Base-by-base conservation (phyloP, 2,888 invertebrate species). In the Cyclophora albipunctata region DNA sequence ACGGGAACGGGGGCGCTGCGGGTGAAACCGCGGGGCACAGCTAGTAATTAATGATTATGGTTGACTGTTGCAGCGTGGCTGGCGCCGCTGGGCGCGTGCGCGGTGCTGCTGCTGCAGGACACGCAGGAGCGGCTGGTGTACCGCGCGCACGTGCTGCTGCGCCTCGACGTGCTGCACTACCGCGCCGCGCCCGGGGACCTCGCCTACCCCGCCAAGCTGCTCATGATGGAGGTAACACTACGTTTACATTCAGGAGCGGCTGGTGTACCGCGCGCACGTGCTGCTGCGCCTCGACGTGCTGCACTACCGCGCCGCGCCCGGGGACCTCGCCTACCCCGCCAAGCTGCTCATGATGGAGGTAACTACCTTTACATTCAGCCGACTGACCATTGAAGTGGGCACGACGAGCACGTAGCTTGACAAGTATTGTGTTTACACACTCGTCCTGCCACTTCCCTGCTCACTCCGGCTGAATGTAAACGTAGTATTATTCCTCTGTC, bases 261-360 rank as follows among this genome's bases (percentile, higher is more conserved):
- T 99, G 42, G 98, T 98, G 41, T 99, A 98, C 82, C 92, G 99
- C 46, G 96, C 98, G 0, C 96, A 98, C 87, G 92, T 98, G 62
- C 99, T 98, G 79, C 92, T 99, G 55, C 93, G 96, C 49, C 93
- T 95, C 1, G 99, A 99, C 81, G 96, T 99, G 62, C 88, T 95
- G 53, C 91, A 92, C 62, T 96, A 96, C 76, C 92, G 94, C 56
- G 96, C 99, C 0, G 97, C 97, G 6, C 92, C 95, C 3, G 99
- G 99, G 0, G 99, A 99, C 88, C 90, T 99, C 55, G 98, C 98
- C 0, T 99, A 99, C 89, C 99, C 99, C 0, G 97, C 98, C 66
- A 98, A 99, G 79, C 88, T 99, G 55, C 93, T 96, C 78, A 98
- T 99, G 96, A 99, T 99, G 98, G 97, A 98, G 91, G 96, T 91